Conservation (phyloP, 1,140 invertebrate genomes). For the Bombus pyrosoma region DNA sequence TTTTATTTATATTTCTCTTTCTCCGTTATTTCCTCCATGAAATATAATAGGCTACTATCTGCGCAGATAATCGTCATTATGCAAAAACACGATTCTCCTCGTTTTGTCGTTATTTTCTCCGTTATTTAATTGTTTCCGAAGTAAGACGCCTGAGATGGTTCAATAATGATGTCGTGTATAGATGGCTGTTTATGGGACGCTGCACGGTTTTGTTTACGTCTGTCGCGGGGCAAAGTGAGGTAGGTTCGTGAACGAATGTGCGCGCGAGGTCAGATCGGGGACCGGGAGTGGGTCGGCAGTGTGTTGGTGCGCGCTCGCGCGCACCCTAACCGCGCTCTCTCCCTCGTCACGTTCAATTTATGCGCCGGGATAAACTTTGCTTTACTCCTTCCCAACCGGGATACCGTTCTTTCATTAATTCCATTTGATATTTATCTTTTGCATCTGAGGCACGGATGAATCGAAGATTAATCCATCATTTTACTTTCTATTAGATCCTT, state of each 20-base stretch:
- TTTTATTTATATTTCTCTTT: background rate
- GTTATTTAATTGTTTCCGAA: background rate
- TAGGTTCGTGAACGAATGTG: constrained; percentile 72
- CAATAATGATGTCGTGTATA: background rate
- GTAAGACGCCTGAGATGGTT: background rate
- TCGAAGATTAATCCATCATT: background rate
- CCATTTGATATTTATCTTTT: background rate
- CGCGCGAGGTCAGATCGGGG: constrained; percentile 58
- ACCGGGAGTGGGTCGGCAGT: constrained; percentile 56
- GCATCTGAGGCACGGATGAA: background rate
- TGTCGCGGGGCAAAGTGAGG: constrained; percentile 63
- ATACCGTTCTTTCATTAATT: background rate
- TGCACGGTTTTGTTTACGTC: constrained; percentile 69
- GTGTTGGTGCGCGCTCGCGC: constrained; percentile 10
- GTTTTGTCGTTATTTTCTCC: background rate
- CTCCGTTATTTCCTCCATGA: too few relatives aligned
- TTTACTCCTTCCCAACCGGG: background rate
- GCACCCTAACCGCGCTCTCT: background rate
- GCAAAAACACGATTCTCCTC: background rate
- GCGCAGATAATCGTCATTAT: background rate
- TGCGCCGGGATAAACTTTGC: constrained; percentile 14
- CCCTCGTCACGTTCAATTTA: constrained; percentile 26
- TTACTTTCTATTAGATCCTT: background rate
- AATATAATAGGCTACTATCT: too few relatives aligned
- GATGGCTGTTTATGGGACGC: constrained; percentile 40